phyloP scores from a whole-genome alignment of 2,113 vertebrate genomes.

The Peromyscus californicus region DNA sequence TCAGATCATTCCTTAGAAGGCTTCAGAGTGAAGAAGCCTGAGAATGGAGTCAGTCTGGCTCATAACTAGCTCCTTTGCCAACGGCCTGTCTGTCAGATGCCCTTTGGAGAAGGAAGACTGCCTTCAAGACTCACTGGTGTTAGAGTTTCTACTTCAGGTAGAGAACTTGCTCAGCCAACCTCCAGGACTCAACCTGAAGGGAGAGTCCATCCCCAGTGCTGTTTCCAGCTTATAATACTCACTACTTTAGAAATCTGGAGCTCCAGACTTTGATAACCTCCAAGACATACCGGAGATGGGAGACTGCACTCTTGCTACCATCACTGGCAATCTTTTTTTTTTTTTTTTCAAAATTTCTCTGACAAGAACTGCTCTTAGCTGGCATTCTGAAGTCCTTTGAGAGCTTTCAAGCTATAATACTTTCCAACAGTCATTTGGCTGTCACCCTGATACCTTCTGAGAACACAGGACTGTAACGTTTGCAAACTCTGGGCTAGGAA shows the following conservation, averaged over 20 bases:
- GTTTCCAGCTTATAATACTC: not conserved
- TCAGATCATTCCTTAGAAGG: not conserved
- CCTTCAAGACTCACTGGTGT: not conserved
- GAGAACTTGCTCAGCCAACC: not conserved
- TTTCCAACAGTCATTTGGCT: not conserved
- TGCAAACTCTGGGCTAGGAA: not conserved
- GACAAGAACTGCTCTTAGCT: not conserved
- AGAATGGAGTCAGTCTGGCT: not conserved
- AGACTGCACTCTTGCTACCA: not conserved
- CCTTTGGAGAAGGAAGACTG: not conserved
- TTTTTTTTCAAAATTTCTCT: not conserved
- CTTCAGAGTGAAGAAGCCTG: too few species aligned
- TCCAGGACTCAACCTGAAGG: not conserved
- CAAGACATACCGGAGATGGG: not conserved
- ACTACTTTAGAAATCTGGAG: not conserved
- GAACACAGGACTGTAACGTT: not conserved
- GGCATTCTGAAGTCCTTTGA: not conserved
- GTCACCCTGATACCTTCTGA: not conserved
- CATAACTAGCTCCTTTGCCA: too few species aligned
- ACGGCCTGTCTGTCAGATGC: not conserved
- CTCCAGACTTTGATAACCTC: not conserved
- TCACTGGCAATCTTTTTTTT: not conserved
- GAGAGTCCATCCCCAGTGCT: not conserved
- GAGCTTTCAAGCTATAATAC: not conserved
- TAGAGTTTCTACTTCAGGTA: not conserved